Base-by-base conservation (phyloP, 2,888 invertebrate genomes). In the Orchestes rusci region DNA sequence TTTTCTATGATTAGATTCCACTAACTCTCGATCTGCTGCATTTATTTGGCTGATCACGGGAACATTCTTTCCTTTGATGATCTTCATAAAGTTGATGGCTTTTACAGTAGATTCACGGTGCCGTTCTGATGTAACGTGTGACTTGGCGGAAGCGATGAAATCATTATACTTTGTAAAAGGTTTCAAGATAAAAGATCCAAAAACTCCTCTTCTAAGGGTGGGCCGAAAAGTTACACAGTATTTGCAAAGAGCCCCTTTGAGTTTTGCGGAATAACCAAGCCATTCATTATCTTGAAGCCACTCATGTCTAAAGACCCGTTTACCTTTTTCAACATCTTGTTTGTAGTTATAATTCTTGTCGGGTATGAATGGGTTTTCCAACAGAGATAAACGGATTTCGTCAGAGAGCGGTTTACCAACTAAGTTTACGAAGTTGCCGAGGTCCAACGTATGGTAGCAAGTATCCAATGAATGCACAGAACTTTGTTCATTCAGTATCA, bases 111-210 rank as follows among this genome's bases (percentile, higher is more conserved):
- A 27, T 38, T 39, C n/a, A 15, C 12, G 15, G 27, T 39, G 44
- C 33, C 39, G 39, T 13, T 41, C 41, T 8, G 33, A 41, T 8
- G 33, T 2, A 23, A 7, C 17, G 18, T 42, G 35, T 8, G 29
- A n/a, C 27, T 42, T 42, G 3, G 35, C 28, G 17, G 42, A 36
- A 27, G 41, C 41, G 7, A 35, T 5, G 16, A 41, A 41, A 34
- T 41, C 34, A 33, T 41, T 43, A 4, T 34, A 34, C 10, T 41
- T 41, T 27, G 15, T 41, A 33, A 16, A 41, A 30, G 41, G 41
- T 16, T 31, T 41, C 2, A 41, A 12, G 5, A 32, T 39, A 20
- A 32, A 39, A 13, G 32, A 29, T 39, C 39, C 30, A 16, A 33
- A 27, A 20, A 41, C 15, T 34, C 35, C 28, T 28, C 8, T 41